Conservation (phyloP, 2,888 invertebrate species). For the Drosophila borborema region DNA sequence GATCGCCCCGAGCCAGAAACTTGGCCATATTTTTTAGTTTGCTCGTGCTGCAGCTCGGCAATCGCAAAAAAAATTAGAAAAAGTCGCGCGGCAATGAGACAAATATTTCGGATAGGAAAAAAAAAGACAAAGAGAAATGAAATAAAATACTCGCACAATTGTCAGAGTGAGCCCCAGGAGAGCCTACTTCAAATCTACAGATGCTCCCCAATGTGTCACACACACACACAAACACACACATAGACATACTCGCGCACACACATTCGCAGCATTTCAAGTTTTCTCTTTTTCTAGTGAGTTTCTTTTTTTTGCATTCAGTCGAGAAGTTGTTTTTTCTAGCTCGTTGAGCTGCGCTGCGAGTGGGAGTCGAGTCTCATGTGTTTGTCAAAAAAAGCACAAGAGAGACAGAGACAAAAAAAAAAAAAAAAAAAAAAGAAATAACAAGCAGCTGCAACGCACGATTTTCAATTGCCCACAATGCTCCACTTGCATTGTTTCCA, state of each 20-base stretch:
- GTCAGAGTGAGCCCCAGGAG: constrained; percentile 73
- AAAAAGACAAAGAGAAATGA: constrained; percentile 36
- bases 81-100: constrained; percentile 65
- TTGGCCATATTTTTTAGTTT: constrained; percentile 79
- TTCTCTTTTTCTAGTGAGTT: constrained; percentile 16
- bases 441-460: constrained; percentile 27
- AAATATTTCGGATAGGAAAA: constrained; percentile 56
- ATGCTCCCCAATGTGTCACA: constrained; percentile 61
- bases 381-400: constrained; percentile 56
- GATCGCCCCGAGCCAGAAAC: constrained; percentile 74
- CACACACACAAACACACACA: constrained; percentile 7
- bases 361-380: constrained; percentile 51
- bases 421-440: constrained; percentile 2
- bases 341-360: constrained; percentile 35
- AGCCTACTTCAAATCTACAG: constrained; percentile 73
- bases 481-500: constrained; percentile 35
- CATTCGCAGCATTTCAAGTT: constrained; percentile 26
- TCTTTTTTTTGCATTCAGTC: constrained; percentile 59
- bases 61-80: constrained; percentile 61
- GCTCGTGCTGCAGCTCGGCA: constrained; percentile 48
- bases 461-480: constrained; percentile 32
- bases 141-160: constrained; percentile 66
- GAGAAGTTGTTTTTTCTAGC: constrained; percentile 59
- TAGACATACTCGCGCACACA: not conserved
- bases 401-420: not conserved